phyloP scores from a whole-genome alignment of 2,888 invertebrate genomes.

The Sericinus montela region DNA sequence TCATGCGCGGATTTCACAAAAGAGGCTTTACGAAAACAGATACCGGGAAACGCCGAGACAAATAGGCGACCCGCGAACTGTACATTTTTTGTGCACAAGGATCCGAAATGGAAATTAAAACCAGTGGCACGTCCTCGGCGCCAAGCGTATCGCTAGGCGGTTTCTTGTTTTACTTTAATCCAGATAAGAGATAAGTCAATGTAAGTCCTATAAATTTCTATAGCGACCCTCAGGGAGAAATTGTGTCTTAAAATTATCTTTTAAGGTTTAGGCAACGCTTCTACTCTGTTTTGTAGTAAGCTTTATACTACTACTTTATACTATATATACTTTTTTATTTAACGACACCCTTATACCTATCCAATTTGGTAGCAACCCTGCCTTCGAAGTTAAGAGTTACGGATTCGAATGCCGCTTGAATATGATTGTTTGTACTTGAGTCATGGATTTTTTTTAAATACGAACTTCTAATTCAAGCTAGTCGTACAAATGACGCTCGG shows the following conservation, averaged over 20 bases:
- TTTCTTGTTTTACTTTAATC: slow-evolving; percentile 39
- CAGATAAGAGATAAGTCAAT: slow-evolving; percentile 29
- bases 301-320: no score
- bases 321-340: no score
- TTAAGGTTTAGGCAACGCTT: no score
- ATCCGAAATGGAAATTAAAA: slow-evolving; percentile 55
- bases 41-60: slow-evolving; percentile 48
- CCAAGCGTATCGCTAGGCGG: slow-evolving; percentile 39
- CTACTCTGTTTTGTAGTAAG: no score
- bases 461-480: no score
- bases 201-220: slow-evolving; percentile 22
- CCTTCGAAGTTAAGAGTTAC: no score
- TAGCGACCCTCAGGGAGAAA: slow-evolving; percentile 4
- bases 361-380: no score
- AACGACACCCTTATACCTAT: no score
- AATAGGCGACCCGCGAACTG: slow-evolving; percentile 43
- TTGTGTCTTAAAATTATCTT: no score
- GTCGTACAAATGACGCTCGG: slow-evolving; percentile 21
- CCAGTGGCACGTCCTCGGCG: slow-evolving; percentile 39
- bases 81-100: slow-evolving; percentile 37
- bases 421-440: no score
- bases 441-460: no score
- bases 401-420: no score
- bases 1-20: slow-evolving; percentile 35
- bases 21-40: slow-evolving; percentile 50